Base-by-base conservation (phyloP, 2,888 invertebrate genomes). In the Thyatira batis region DNA sequence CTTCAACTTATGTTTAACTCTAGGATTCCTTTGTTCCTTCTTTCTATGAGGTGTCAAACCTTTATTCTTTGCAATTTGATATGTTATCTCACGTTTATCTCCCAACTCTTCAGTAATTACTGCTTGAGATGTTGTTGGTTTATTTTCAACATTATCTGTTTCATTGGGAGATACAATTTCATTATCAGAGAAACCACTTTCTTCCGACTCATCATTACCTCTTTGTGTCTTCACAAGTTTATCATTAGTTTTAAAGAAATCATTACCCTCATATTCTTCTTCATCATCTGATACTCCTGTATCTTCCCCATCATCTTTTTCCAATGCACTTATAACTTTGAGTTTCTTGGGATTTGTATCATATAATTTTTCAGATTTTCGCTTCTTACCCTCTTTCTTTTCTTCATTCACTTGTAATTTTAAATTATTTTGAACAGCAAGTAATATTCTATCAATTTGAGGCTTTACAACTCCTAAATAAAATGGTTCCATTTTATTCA, bases 31-130 rank as follows among this genome's bases (percentile, higher is more conserved):
- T 69, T 95, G 94, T 76, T 98, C 98, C 84, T 98, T 98, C 88
- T 97, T 98, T 62, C 98, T 94, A 67, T 95, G 94, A 0, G 98
- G 97, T 33, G 96, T 98, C 17, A 99, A 92, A 13, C 99, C 99
- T 86, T 98, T 98, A 80, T 99, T 99, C 86, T 99, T 99, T 20
- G 96, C 95, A 79, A 99, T 99, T 93, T 98, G 95, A 81, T 98
- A 97, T 1, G 97, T 98, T 62, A 98, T 98, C 51, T 94, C 94
- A 69, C 98, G 93, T 77, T 97, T 98, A 50, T 92, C 94, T 33
- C 75, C 85, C 0, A 84, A 66, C 48, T 87, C 89, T 46, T 82
- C 85, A 30, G 78, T 55, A 44, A 82, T 73, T 33, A 84, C 55
- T 51, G 71, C 69, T 56, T 80, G 74, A 53, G 82, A 84, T 65